Percentiles rank a stretch among this genome's conserved stretches.
These are phyloP conservation scores for Xiphorhynchus erythropygius DNA, from an alignment of 2,797 vertebrate genomes.

Conservation along the genomic window DNA sequence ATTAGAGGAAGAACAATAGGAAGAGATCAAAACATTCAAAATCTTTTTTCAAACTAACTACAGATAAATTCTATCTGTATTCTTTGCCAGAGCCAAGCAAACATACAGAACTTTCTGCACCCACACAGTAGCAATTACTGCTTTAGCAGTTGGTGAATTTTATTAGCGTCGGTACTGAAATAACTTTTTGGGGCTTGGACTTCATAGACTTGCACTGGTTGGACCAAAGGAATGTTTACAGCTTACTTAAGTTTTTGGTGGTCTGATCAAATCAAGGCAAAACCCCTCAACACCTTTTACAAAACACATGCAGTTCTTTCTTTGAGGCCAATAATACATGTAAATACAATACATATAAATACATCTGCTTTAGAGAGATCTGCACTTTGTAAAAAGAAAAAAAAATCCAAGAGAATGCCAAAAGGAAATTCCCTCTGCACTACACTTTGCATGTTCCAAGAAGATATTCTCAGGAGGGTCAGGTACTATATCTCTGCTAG, in stretches of 20 bases:
- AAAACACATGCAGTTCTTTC: background rate
- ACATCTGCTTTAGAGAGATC: background rate
- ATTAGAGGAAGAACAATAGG: background rate
- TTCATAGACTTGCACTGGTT: background rate
- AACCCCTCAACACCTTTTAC: background rate
- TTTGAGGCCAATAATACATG: background rate
- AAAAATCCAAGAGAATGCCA: background rate
- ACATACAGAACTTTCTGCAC: background rate
- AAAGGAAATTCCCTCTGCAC: background rate
- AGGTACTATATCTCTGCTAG: background rate
- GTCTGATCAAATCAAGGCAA: background rate
- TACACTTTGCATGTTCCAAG: background rate
- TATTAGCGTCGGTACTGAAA: background rate
- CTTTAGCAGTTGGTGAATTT: background rate
- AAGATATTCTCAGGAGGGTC: background rate
- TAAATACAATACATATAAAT: background rate
- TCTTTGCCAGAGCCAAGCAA: background rate
- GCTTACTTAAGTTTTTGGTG: background rate
- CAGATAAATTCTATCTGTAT: background rate
- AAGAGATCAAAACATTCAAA: background rate
- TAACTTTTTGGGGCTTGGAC: background rate
- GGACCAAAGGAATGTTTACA: background rate
- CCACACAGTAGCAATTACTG: background rate
- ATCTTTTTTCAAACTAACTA: background rate
- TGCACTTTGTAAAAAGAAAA: background rate